Conservation (phyloP, 2,888 invertebrate species). For the Chrysolina oricalcia region DNA sequence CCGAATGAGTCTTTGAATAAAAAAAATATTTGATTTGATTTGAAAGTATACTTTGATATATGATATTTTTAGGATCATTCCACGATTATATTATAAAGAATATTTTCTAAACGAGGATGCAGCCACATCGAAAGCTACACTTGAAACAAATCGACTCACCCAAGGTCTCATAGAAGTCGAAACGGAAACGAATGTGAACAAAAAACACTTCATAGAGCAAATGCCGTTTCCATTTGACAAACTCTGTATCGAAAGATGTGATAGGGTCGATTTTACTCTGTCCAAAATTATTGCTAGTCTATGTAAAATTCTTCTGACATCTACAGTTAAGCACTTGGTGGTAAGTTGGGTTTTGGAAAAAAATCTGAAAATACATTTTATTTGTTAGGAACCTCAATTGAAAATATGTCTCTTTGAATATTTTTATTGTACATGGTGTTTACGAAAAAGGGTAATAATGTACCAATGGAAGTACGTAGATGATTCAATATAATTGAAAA, state of each 20-base stretch:
- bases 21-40: too few species aligned
- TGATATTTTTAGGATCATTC: conserved; percentile 69
- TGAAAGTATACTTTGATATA: not conserved
- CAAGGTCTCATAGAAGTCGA: conserved; percentile 52
- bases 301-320: conserved; percentile 74
- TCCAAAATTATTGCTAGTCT: conserved; percentile 75
- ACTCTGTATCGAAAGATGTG: conserved; percentile 62
- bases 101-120: conserved; percentile 74
- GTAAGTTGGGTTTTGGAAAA: conserved; percentile 71
- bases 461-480: too few species aligned
- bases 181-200: conserved; percentile 62
- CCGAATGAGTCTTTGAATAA: too few species aligned
- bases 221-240: conserved; percentile 73
- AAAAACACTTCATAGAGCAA: conserved; percentile 72
- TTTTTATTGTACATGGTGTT: too few species aligned
- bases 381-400: too few species aligned
- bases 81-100: conserved; percentile 70
- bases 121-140: conserved; percentile 73
- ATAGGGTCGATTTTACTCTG: conserved; percentile 73
- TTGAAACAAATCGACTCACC: conserved; percentile 36
- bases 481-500: too few species aligned
- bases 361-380: too few species aligned
- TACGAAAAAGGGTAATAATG: too few species aligned
- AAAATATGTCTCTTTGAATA: too few species aligned
- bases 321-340: conserved; percentile 80